A percentile compares a stretch with the other conserved stretches of the same genome.
Conservation (phyloP, 2,888 invertebrate species). For the Atherix ibis region DNA sequence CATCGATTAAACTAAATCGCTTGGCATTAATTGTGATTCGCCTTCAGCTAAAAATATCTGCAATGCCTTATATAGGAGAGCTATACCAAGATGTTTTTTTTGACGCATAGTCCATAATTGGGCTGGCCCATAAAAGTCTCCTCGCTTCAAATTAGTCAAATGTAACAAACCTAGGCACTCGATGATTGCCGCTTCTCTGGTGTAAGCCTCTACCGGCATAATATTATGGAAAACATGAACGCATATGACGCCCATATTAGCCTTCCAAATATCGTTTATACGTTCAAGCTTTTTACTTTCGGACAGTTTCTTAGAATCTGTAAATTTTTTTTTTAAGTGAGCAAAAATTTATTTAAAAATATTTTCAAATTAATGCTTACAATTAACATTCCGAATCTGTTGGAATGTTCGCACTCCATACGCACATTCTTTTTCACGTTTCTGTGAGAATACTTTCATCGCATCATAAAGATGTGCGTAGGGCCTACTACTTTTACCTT, state of each 20-base stretch:
- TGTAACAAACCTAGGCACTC: constrained; percentile 64
- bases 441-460: constrained; percentile 30
- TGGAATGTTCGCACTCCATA: not conserved
- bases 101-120: constrained; percentile 57
- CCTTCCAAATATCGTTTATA: constrained; percentile 78
- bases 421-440: not conserved
- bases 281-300: constrained; percentile 47
- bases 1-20: constrained; percentile 46
- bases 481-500: constrained; percentile 78
- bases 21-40: constrained; percentile 70
- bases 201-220: constrained; percentile 81
- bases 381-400: too few species aligned
- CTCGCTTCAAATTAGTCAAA: constrained; percentile 61
- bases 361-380: too few species aligned
- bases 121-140: constrained; percentile 69
- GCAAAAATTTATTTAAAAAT: constrained; percentile 8
- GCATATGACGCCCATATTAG: constrained; percentile 72
- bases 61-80: constrained; percentile 66
- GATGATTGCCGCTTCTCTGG: constrained; percentile 88
- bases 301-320: constrained; percentile 8
- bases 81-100: constrained; percentile 57
- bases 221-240: constrained; percentile 82
- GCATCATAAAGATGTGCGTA: constrained; percentile 87
- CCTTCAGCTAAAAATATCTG: constrained; percentile 75
- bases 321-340: constrained; percentile 20